Conservation (phyloP, 2,888 invertebrate species). For the Reticulitermes lucifugus region DNA sequence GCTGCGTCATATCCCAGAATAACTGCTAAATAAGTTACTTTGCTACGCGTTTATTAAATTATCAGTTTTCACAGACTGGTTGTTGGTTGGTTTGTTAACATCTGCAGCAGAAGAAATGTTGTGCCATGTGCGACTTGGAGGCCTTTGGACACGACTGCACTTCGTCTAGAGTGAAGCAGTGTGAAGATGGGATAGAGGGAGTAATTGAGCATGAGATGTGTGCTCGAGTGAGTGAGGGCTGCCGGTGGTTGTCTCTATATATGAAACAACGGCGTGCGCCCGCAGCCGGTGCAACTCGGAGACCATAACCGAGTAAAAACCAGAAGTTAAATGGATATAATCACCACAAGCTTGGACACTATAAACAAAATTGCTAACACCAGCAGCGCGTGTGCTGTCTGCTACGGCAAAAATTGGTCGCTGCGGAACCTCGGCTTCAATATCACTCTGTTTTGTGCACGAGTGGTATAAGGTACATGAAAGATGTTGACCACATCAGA, state of each 20-base stretch:
- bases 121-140: neutral
- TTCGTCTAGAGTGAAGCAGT: neutral
- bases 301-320: slow-evolving; percentile 45
- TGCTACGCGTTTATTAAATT: too few species aligned
- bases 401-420: slow-evolving; percentile 47
- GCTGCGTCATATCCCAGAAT: too few species aligned
- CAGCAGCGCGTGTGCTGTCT: slow-evolving; percentile 32
- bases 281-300: slow-evolving; percentile 40
- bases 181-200: slow-evolving; percentile 40
- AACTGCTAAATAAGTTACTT: too few species aligned
- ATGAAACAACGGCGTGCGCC: slow-evolving; percentile 22
- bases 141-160: neutral
- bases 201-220: slow-evolving; percentile 48
- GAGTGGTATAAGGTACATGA: neutral
- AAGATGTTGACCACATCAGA: too few species aligned
- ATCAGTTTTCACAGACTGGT: too few species aligned
- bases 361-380: slow-evolving; percentile 52
- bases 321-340: slow-evolving; percentile 50
- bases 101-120: neutral
- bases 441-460: neutral
- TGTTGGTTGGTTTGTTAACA: too few species aligned
- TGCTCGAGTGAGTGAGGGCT: slow-evolving; percentile 37
- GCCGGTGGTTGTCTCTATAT: slow-evolving; percentile 36
- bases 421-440: slow-evolving; percentile 10
- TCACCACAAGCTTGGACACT: slow-evolving; percentile 50